These are phyloP conservation scores for Telmatochromis sp. DNA, from an alignment of 2,113 vertebrate species.

Conservation along the genomic window DNA sequence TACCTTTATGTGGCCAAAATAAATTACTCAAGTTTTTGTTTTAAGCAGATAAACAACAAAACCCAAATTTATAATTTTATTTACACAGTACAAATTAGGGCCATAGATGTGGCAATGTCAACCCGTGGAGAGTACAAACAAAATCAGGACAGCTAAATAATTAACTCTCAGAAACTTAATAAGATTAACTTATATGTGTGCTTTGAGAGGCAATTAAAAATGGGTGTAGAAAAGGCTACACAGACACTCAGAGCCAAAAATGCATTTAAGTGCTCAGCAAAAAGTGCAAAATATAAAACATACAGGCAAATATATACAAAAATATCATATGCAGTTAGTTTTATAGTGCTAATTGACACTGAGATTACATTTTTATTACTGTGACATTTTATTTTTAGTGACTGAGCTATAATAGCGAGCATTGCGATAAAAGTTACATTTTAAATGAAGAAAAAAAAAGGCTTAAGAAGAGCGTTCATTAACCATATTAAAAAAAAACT, in stretches of 20 bases:
- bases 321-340: slow-evolving; percentile 3
- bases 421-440: background rate
- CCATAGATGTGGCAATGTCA: background rate
- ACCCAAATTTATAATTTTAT: slow-evolving; percentile 23
- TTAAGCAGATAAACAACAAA: background rate
- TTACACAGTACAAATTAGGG: slow-evolving; percentile 12
- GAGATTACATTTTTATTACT: background rate
- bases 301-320: slow-evolving; percentile 12
- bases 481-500: background rate
- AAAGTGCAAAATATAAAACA: background rate
- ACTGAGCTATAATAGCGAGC: background rate
- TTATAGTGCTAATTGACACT: background rate
- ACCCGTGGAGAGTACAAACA: background rate
- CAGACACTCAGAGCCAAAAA: background rate
- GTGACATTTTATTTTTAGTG: background rate
- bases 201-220: background rate
- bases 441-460: background rate
- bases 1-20: background rate
- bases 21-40: background rate
- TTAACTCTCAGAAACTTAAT: background rate
- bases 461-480: background rate
- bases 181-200: background rate
- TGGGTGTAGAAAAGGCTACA: background rate
- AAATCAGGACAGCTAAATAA: background rate
- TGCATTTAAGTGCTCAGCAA: background rate